phyloP scores from a whole-genome alignment of 2,113 vertebrate species.

The Clarias macrocephalus region DNA sequence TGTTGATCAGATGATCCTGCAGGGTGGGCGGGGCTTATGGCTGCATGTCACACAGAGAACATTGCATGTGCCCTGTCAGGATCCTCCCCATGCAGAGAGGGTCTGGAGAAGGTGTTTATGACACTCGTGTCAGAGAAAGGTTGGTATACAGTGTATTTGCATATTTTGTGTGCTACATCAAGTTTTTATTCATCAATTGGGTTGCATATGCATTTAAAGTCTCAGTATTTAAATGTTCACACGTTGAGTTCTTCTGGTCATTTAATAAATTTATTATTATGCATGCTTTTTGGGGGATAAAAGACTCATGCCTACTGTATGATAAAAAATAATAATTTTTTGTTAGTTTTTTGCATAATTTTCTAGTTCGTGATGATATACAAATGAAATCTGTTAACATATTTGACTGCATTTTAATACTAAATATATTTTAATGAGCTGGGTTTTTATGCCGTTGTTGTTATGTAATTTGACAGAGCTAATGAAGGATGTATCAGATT shows the following conservation, averaged over 20 bases:
- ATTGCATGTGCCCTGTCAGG: conserved; percentile 74
- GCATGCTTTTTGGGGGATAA: not conserved
- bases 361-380: not conserved
- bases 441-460: not conserved
- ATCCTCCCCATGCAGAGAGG: conserved; percentile 65
- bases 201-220: not conserved
- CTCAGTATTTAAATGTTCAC: not conserved
- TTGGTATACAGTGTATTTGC: conserved; percentile 46
- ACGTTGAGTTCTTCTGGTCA: not conserved
- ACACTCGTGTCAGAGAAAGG: conserved; percentile 86
- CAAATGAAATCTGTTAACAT: not conserved
- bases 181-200: not conserved
- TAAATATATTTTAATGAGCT: not conserved
- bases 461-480: not conserved
- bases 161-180: too few species aligned
- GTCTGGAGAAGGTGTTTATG: conserved; percentile 76
- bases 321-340: too few species aligned
- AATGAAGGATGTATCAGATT: not conserved
- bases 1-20: conserved; percentile 83
- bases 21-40: conserved; percentile 89
- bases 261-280: not conserved
- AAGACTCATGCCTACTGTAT: not conserved
- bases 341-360: too few species aligned
- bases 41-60: conserved; percentile 88
- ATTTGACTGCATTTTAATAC: not conserved